Evolutionary conservation across 2,113 vertebrate species (phyloP).

Genomic region (Zosterops japonicus): DNA sequence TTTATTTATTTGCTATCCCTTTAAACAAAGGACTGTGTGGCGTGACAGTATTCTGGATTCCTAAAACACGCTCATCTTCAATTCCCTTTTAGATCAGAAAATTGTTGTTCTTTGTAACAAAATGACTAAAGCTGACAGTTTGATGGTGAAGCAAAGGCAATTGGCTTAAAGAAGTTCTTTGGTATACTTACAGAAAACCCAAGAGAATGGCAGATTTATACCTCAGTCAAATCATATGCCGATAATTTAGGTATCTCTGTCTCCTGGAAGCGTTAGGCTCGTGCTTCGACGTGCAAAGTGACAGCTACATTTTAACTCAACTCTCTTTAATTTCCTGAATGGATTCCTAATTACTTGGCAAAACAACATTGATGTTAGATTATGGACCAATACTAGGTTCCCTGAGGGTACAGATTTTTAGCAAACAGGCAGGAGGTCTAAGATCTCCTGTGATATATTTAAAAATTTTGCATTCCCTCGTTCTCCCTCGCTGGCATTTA

Average conservation of each 20-base stretch:
- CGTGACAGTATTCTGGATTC: neutral
- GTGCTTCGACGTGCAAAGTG: neutral
- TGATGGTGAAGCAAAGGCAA: neutral
- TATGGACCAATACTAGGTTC: neutral
- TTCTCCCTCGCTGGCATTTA: neutral
- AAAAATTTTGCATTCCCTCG: neutral
- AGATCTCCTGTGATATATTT: neutral
- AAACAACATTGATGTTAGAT: neutral
- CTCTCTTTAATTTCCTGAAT: neutral
- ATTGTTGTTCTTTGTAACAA: neutral
- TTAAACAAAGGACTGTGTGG: neutral
- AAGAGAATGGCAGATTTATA: neutral
- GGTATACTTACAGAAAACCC: neutral
- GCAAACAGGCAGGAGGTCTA: neutral
- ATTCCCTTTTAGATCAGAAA: neutral
- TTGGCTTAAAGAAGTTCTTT: neutral
- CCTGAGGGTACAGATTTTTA: neutral
- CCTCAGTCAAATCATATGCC: neutral
- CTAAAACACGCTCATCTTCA: neutral
- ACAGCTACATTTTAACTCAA: neutral
- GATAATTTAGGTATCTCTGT: neutral
- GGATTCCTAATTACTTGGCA: neutral
- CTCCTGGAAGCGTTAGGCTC: neutral
- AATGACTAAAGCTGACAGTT: neutral
- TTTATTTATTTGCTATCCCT: neutral